Conservation (phyloP, 2,113 vertebrate species). For the Podarcis raffonei region DNA sequence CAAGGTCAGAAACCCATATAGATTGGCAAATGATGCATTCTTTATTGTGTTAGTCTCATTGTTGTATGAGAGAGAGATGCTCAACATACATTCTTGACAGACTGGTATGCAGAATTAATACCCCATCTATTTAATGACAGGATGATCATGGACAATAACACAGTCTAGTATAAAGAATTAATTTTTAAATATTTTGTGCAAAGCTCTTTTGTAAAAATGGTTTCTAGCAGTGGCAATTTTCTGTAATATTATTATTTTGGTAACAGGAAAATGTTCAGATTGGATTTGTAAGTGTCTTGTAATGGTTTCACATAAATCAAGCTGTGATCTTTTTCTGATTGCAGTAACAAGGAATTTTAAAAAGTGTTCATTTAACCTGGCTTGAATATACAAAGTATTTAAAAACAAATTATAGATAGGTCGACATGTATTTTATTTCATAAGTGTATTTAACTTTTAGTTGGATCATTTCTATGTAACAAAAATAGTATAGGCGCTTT, state of each 20-base stretch:
- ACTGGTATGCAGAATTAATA: conserved; percentile 48
- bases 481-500: conserved; percentile 81
- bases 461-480: conserved; percentile 83
- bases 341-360: conserved; percentile 85
- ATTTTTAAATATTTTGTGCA: conserved; percentile 74
- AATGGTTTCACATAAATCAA: conserved; percentile 66
- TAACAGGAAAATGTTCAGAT: conserved; percentile 65
- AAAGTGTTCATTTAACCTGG: conserved; percentile 76
- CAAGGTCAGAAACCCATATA: conserved; percentile 63
- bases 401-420: conserved; percentile 70
- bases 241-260: conserved; percentile 61
- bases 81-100: conserved; percentile 43
- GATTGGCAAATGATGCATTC: conserved; percentile 54
- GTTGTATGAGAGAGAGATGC: conserved; percentile 57
- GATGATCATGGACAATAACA: conserved; percentile 64
- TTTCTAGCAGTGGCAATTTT: conserved; percentile 74
- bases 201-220: conserved; percentile 77
- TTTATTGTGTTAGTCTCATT: conserved; percentile 58
- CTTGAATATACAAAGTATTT: conserved; percentile 76
- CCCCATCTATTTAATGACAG: conserved; percentile 64
- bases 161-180: conserved; percentile 68
- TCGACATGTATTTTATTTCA: conserved; percentile 79
- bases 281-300: conserved; percentile 69
- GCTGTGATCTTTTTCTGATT: conserved; percentile 72
- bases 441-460: conserved; percentile 91